These are phyloP conservation scores for Acheta domesticus DNA, from an alignment of 2,888 invertebrate species.

Conservation along the genomic window DNA sequence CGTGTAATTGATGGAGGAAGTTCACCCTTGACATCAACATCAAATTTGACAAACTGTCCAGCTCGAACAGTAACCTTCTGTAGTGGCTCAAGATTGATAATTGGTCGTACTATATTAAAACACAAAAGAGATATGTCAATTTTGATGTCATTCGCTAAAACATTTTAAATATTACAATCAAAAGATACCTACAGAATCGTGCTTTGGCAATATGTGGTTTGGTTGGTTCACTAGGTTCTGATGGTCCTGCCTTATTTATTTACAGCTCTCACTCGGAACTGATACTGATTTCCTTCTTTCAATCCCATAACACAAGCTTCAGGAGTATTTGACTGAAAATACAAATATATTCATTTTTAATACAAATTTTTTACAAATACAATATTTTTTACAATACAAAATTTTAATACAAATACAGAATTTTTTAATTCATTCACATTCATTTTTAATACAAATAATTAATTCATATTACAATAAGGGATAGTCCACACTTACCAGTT, in stretches of 20 bases:
- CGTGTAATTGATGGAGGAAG: conserved; percentile 89
- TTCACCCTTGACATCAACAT: conserved; percentile 94
- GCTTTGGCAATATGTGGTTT: conserved; percentile 85
- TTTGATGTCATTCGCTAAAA: not conserved
- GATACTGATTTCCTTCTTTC: conserved; percentile 88
- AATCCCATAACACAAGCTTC: conserved; percentile 81
- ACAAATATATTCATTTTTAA: conserved; percentile 35
- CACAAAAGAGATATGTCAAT: conserved; percentile 22
- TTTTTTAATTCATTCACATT: no score
- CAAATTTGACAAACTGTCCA: conserved; percentile 84
- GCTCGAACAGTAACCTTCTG: conserved; percentile 84
- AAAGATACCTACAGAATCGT: conserved; percentile 66
- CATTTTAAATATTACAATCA: not conserved
- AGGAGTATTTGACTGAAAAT: conserved; percentile 64
- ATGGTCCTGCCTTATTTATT: conserved; percentile 94
- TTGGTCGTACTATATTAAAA: conserved; percentile 75
- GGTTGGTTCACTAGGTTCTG: conserved; percentile 86
- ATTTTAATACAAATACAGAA: no score
- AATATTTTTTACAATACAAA: no score
- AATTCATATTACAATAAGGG: not conserved
- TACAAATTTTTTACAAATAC: no score
- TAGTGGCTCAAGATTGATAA: conserved; percentile 91
- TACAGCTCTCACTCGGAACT: conserved; percentile 90
- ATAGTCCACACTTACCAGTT: not conserved
- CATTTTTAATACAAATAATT: not conserved